Evolutionary conservation across 2,113 vertebrate genomes (phyloP).

Genomic region (Podilymbus podiceps): DNA sequence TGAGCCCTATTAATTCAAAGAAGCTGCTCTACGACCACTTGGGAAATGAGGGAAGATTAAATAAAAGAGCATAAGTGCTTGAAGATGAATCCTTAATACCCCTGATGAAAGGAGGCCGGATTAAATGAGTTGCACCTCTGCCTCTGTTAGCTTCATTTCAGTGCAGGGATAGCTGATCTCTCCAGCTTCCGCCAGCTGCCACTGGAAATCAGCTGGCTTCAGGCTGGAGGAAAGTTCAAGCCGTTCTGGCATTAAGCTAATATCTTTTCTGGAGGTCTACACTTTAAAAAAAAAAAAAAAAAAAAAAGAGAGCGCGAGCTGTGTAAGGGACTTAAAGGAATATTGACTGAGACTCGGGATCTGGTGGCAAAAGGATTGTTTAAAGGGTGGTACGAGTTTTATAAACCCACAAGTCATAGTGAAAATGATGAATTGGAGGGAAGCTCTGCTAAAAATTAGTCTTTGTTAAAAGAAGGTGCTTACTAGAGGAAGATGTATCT

Average conservation of each 20-base stretch:
- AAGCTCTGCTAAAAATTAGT: neutral
- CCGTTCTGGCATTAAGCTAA: neutral
- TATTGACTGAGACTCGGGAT: neutral
- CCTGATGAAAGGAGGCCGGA: neutral
- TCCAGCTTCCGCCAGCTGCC: neutral
- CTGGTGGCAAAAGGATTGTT: neutral
- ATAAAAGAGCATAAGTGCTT: neutral
- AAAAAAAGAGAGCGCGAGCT: neutral
- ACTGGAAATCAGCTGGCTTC: neutral
- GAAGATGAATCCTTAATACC: conserved; percentile 14
- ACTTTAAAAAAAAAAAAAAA: neutral
- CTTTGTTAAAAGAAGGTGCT: neutral
- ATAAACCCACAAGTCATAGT: neutral
- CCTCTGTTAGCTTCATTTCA: neutral
- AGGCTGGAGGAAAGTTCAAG: neutral
- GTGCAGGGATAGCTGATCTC: neutral
- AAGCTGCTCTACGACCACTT: neutral
- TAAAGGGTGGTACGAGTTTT: neutral
- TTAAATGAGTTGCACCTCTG: conserved; percentile 4
- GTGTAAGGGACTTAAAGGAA: neutral
- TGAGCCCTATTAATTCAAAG: conserved; percentile 33
- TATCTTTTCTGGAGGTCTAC: neutral
- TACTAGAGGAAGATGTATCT: neutral
- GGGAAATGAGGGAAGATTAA: conserved; percentile 30
- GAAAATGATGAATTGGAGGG: neutral